Percentiles rank a stretch among this genome's conserved stretches.
These are phyloP conservation scores for Pachydiplax longipennis DNA, from an alignment of 2,888 invertebrate species.

Conservation along the genomic window DNA sequence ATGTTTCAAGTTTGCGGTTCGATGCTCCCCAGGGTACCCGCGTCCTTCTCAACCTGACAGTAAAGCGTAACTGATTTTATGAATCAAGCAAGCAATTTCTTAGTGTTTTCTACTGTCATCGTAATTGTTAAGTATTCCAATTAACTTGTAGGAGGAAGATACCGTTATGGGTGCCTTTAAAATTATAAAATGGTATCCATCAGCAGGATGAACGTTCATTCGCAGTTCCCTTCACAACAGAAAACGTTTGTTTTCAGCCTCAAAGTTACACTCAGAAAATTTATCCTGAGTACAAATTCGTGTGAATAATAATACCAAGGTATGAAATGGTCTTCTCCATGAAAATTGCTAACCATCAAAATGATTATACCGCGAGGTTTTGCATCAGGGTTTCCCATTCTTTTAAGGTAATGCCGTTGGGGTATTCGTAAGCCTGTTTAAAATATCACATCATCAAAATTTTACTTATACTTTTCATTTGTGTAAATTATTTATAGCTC, in stretches of 20 bases:
- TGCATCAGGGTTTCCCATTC: background rate
- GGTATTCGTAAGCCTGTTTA: background rate
- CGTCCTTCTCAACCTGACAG: background rate
- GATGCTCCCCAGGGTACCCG: background rate
- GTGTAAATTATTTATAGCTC: background rate
- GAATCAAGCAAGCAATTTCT: background rate
- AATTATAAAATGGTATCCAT: too few relatives aligned
- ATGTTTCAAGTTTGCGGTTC: background rate
- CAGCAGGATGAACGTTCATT: too few relatives aligned
- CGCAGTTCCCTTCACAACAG: too few relatives aligned
- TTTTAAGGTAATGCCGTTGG: background rate
- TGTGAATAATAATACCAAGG: too few relatives aligned
- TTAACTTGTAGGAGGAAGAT: too few relatives aligned
- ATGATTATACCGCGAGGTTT: background rate
- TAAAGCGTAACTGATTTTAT: background rate
- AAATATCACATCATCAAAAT: too few relatives aligned
- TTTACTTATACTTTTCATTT: background rate
- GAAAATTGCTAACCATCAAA: background rate
- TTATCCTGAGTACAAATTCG: too few relatives aligned
- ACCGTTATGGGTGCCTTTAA: too few relatives aligned
- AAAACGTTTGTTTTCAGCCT: too few relatives aligned
- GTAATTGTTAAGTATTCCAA: background rate
- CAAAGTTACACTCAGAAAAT: too few relatives aligned
- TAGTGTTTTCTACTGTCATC: background rate
- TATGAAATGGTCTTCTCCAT: background rate